Percentiles rank a stretch among this genome's conserved stretches.
Conservation (phyloP, 2,888 invertebrate genomes). For the Chydorus sphaericus region DNA sequence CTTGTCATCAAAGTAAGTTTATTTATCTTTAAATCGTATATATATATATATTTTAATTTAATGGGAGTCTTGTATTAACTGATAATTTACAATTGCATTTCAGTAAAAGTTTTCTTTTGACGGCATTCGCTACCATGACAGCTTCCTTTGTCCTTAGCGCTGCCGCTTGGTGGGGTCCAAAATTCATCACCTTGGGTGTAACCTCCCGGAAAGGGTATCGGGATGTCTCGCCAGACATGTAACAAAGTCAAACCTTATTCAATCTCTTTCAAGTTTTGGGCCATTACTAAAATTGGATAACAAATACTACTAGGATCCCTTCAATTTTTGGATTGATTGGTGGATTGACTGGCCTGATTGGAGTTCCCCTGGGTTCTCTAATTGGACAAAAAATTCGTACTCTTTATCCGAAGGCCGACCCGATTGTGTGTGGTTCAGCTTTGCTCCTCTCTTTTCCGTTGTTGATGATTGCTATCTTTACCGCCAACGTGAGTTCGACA, state of each 20-base stretch:
- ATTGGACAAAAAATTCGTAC: conserved; percentile 21
- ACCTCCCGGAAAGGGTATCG: too few species aligned
- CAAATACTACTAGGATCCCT: conserved; percentile 28
- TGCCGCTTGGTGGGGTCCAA: conserved; percentile 36
- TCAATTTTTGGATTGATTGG: conserved; percentile 38
- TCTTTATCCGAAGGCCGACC: conserved; percentile 19
- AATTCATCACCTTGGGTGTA: conserved; percentile 29
- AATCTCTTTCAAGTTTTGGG: too few species aligned
- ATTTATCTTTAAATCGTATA: conserved; percentile 29
- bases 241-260: too few species aligned
- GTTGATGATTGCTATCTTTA: too few species aligned
- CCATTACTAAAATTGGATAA: too few species aligned
- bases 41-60: background rate
- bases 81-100: too few species aligned
- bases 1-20: conserved; percentile 28
- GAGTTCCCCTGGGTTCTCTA: conserved; percentile 33
- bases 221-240: too few species aligned
- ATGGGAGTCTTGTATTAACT: conserved; percentile 12
- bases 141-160: conserved; percentile 39
- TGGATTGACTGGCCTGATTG: conserved; percentile 35
- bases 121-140: conserved; percentile 33
- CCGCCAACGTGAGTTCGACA: too few species aligned
- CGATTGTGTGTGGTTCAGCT: too few species aligned
- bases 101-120: conserved; percentile 32
- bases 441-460: conserved; percentile 15